phyloP scores from a whole-genome alignment of 2,888 invertebrate species.

The Deilephila elpenor region DNA sequence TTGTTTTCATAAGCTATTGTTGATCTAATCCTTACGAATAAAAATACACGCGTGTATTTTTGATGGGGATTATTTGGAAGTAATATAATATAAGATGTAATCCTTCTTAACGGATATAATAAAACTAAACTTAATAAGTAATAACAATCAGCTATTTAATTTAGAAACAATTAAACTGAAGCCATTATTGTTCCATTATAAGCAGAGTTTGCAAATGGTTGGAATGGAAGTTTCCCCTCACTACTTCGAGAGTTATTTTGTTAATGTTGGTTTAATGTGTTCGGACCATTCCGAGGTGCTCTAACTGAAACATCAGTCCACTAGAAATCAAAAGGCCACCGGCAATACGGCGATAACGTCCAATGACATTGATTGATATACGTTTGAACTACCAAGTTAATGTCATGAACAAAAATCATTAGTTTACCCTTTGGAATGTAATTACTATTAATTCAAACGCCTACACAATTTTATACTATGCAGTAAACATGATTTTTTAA shows the following conservation, averaged over 20 bases:
- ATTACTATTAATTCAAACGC: background rate
- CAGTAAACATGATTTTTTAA: background rate
- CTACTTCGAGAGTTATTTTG: background rate
- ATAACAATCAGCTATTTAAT: too few species aligned
- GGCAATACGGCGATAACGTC: background rate
- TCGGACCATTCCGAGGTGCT: background rate
- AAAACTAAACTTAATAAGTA: too few species aligned
- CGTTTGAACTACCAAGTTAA: constrained; percentile 2
- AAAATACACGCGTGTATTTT: background rate
- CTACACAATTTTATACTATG: constrained; percentile 7
- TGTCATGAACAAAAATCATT: constrained; percentile 20
- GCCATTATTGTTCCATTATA: background rate
- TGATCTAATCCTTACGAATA: background rate
- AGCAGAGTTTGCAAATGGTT: background rate
- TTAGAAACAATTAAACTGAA: background rate
- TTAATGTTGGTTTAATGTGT: background rate
- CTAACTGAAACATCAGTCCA: background rate
- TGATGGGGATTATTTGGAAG: background rate
- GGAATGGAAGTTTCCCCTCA: background rate
- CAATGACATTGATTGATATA: constrained; percentile 23
- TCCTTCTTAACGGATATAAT: too few species aligned
- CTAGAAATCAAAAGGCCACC: background rate
- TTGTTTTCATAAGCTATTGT: background rate
- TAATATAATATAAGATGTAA: background rate
- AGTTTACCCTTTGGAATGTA: background rate